These are phyloP conservation scores for Monopis laevigella DNA, from an alignment of 2,888 invertebrate genomes.

Conservation along the genomic window DNA sequence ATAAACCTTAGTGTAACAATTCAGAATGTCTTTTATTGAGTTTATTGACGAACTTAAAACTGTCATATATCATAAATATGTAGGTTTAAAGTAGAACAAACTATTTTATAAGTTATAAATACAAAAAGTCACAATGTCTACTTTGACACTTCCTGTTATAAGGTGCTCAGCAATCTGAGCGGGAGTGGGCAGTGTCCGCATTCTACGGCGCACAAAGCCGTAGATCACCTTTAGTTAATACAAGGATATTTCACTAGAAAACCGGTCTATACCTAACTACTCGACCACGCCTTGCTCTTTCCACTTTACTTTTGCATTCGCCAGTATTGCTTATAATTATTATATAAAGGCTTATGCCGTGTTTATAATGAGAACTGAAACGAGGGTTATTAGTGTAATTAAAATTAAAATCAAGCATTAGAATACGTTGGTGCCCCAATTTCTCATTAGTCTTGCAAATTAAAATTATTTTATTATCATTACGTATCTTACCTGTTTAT, in stretches of 20 bases:
- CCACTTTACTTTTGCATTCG: constrained; percentile 31
- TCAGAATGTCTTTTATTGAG: constrained; percentile 6
- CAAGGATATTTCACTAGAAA: constrained; percentile 50
- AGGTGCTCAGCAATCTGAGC: constrained; percentile 23
- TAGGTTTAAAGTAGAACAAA: no score
- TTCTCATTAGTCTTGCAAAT: constrained; percentile 1
- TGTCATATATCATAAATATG: no score
- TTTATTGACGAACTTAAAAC: no score
- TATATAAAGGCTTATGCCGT: no score
- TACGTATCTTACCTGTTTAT: neutral
- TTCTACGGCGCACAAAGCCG: constrained; percentile 40
- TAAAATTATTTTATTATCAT: constrained; percentile 1
- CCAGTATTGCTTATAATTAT: constrained; percentile 5
- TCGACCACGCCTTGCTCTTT: constrained; percentile 53
- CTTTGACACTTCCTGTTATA: constrained; percentile 45
- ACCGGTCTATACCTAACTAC: constrained; percentile 31
- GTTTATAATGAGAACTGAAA: neutral
- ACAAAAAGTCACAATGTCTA: constrained; percentile 10
- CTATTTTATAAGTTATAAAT: constrained; percentile 6
- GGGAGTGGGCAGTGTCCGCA: constrained; percentile 58
- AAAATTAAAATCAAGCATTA: constrained; percentile 4
- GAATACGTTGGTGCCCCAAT: neutral
- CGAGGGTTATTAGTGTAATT: neutral
- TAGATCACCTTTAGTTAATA: constrained; percentile 54
- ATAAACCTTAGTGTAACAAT: constrained; percentile 33